These are phyloP conservation scores for Panurus biarmicus DNA, from an alignment of 2,113 vertebrate species.

Conservation along the genomic window DNA sequence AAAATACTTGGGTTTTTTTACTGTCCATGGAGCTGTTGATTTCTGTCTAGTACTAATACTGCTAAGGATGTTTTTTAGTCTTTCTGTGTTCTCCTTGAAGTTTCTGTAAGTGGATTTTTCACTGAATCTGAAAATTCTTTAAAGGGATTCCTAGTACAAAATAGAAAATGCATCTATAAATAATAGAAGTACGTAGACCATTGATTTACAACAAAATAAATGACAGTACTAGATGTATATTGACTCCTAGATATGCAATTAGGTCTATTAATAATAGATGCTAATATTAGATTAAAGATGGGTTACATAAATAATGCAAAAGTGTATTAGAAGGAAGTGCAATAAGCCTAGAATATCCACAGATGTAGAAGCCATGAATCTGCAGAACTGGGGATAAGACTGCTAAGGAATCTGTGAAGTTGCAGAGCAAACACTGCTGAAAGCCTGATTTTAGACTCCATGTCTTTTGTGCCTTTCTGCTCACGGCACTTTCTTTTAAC, in stretches of 20 bases:
- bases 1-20: background rate
- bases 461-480: background rate
- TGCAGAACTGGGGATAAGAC: background rate
- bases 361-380: background rate
- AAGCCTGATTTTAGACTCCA: background rate
- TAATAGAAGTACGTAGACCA: constrained; percentile 1
- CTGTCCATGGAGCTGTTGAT: background rate
- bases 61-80: background rate
- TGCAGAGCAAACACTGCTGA: background rate
- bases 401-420: background rate
- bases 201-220: constrained; percentile 54
- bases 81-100: background rate
- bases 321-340: background rate
- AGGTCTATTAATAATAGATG: constrained; percentile 49
- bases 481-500: background rate
- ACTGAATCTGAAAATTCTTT: background rate
- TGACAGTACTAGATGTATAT: constrained; percentile 18
- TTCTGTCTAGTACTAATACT: background rate
- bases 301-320: constrained; percentile 52
- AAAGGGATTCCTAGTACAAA: background rate
- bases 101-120: background rate
- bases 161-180: constrained; percentile 37
- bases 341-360: background rate
- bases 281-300: constrained; percentile 18
- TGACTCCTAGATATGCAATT: constrained; percentile 38